phyloP scores from a whole-genome alignment of 2,797 vertebrate genomes.

The Pseudochromis fuscus region DNA sequence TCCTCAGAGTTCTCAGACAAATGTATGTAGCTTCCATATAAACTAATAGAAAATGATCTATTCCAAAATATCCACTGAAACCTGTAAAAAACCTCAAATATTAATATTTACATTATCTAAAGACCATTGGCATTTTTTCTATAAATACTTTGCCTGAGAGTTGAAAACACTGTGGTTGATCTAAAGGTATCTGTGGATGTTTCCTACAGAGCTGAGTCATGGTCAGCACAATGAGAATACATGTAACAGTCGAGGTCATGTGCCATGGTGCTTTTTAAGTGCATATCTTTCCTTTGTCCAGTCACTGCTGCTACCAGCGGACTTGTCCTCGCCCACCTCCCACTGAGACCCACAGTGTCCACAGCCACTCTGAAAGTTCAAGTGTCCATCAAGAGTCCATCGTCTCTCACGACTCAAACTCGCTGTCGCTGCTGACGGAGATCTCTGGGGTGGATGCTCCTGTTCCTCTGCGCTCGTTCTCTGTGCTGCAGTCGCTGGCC shows the following conservation, averaged over 20 bases:
- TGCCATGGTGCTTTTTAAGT: conserved; percentile 74
- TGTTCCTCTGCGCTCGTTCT: conserved; percentile 70
- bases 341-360: conserved; percentile 32
- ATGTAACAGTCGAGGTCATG: conserved; percentile 47
- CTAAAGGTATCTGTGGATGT: conserved; percentile 14
- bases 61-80: conserved; percentile 38
- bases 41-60: conserved; percentile 41
- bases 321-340: conserved; percentile 10
- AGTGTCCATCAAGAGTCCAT: conserved; percentile 19
- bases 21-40: conserved; percentile 15
- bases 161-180: conserved; percentile 11
- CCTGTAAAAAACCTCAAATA: conserved; percentile 41
- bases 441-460: conserved; percentile 83
- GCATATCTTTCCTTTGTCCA: conserved; percentile 61
- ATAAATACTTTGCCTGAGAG: conserved; percentile 42
- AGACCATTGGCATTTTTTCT: conserved; percentile 48
- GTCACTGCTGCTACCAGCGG: conserved; percentile 29
- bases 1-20: conserved; percentile 27
- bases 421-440: conserved; percentile 87
- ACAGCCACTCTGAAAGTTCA: conserved; percentile 18
- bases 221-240: conserved; percentile 44
- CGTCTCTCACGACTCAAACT: conserved; percentile 83
- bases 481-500: conserved; percentile 84
- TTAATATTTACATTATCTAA: conserved; percentile 52
- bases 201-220: conserved; percentile 30